These are phyloP conservation scores for Morone chrysops DNA, from an alignment of 2,113 vertebrate species.

Conservation along the genomic window DNA sequence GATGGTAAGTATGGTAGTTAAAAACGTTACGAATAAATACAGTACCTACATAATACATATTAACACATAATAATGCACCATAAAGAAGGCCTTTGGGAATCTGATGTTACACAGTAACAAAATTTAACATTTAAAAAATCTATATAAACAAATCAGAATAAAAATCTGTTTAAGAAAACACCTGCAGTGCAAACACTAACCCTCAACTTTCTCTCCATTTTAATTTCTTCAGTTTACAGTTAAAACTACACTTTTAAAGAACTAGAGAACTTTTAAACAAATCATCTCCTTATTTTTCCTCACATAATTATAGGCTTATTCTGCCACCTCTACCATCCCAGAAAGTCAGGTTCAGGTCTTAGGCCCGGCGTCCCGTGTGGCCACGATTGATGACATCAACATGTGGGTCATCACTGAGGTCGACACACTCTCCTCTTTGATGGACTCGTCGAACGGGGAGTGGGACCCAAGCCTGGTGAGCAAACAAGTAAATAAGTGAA, in stretches of 20 bases:
- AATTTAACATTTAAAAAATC: neutral
- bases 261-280: too few relatives aligned
- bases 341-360: constrained; percentile 76
- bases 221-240: too few relatives aligned
- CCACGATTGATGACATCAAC: constrained; percentile 65
- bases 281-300: neutral
- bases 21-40: too few relatives aligned
- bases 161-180: neutral
- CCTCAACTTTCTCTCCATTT: too few relatives aligned
- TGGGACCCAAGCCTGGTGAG: constrained; percentile 77
- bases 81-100: too few relatives aligned
- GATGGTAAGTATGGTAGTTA: too few relatives aligned
- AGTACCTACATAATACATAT: too few relatives aligned
- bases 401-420: constrained; percentile 78
- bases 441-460: constrained; percentile 66
- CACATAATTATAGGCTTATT: constrained; percentile 68
- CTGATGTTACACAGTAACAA: too few relatives aligned
- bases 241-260: too few relatives aligned
- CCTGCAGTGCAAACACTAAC: neutral
- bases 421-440: constrained; percentile 78
- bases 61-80: too few relatives aligned
- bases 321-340: constrained; percentile 44
- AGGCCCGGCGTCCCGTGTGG: constrained; percentile 71
- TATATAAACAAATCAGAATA: too few relatives aligned
- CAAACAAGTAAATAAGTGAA: neutral